Evolutionary conservation across 2,888 invertebrate species (phyloP), one percentile per base, ranked within the genome.

Genomic region (Spicauda simplicius): DNA sequence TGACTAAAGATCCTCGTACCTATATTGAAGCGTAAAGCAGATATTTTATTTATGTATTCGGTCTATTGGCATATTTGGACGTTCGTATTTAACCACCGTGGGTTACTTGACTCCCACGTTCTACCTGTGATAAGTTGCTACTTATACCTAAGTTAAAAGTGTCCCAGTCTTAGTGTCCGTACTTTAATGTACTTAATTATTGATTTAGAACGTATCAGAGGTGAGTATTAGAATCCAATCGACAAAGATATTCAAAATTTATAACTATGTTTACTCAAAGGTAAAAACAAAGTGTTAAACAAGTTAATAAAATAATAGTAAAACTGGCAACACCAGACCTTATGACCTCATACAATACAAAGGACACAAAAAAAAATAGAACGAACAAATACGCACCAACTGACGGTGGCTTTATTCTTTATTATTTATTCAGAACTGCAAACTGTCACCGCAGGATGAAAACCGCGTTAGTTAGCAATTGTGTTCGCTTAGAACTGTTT

Each of bases 381-480:
- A 60, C 8, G 18, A 53, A 53, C 41, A 19, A 61, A 33, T 18
- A 41, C 0, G 53, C n/a, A 20, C n/a, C 20, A 18, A 41, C 53
- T 20, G 19, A 60, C 53, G 37, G 14, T 37, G 48, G 48, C 41
- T 52, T 37, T 53, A 37, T 25, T 50, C 58, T 53, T 37, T 16
- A 64, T 65, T 53, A 65, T 65, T 65, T 59, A 65, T 59, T 65
- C 64, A 59, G 33, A 65, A 65, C 52, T 64, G 56, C 41, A 45
- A 45, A 53, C 52, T 65, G 65, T 65, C 59, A 65, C 65, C 65
- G 65, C 65, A 54, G 41, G 45, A 59, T 59, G 65, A 65, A 65
- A 65, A 65, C 59, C 53, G 12, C 65, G 65, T 65, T 65, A 65
- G 65, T 59, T 65, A 59, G 45, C 54, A 25, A 63, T 63, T 54